A percentile compares a stretch with the other conserved stretches of the same genome.
Evolutionary conservation across 2,888 invertebrate species (phyloP).

Genomic region (Harpagoxenus sublaevis): DNA sequence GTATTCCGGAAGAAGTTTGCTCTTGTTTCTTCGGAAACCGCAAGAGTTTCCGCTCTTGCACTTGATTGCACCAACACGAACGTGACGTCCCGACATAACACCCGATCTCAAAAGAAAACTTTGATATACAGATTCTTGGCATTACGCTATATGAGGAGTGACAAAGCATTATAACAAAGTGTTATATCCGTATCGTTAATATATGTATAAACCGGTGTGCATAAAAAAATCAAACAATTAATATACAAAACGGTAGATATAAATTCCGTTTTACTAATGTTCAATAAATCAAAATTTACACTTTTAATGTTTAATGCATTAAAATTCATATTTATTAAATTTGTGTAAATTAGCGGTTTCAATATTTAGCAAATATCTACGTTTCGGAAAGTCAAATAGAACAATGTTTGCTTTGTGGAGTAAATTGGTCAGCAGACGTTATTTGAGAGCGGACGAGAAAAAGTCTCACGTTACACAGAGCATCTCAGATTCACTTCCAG

Average conservation of each 20-base stretch:
- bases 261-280: background rate
- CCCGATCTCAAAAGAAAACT: constrained; percentile 10
- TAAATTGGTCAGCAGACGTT: constrained; percentile 31
- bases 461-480: constrained; percentile 30
- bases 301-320: background rate
- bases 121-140: constrained; percentile 19
- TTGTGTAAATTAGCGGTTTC: background rate
- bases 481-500: background rate
- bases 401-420: constrained; percentile 6
- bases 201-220: background rate
- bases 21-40: constrained; percentile 47
- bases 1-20: constrained; percentile 34
- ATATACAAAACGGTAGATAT: background rate
- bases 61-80: constrained; percentile 52
- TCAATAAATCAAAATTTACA: background rate
- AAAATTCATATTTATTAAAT: background rate
- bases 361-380: background rate
- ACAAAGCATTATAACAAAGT: background rate
- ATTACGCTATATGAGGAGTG: background rate
- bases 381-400: background rate
- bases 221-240: background rate
- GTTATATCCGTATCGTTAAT: too few relatives aligned
- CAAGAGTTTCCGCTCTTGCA: constrained; percentile 60
- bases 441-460: constrained; percentile 10
- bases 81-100: constrained; percentile 35